These are phyloP conservation scores for Apodemus speciosus DNA, from an alignment of 2,113 vertebrate species.

Conservation along the genomic window DNA sequence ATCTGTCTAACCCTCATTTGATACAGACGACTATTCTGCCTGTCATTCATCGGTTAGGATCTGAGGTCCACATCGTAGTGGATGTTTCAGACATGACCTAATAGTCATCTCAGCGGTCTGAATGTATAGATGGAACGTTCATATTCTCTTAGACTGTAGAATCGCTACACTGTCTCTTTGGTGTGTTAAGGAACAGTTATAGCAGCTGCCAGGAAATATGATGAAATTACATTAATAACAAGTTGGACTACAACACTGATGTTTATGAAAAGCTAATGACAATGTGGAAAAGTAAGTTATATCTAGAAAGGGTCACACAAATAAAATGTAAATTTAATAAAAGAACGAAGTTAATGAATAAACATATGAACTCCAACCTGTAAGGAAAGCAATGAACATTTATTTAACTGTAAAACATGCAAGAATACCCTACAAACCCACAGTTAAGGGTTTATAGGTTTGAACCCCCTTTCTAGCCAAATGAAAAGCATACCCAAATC, in stretches of 20 bases:
- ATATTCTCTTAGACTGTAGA: neutral
- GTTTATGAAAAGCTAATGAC: neutral
- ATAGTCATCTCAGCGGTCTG: neutral
- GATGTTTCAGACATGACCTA: fast-evolving
- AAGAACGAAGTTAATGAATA: neutral
- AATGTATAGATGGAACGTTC: neutral
- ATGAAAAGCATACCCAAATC: neutral
- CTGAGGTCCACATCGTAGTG: neutral
- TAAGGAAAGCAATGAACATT: neutral
- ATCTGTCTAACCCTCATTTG: neutral
- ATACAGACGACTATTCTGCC: no score
- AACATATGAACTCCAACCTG: neutral
- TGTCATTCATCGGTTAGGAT: neutral
- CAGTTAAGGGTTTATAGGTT: neutral
- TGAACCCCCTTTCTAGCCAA: neutral
- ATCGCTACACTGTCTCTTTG: neutral
- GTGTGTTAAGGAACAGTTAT: neutral
- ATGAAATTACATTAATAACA: neutral
- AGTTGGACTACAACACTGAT: neutral
- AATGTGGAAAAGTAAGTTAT: neutral
- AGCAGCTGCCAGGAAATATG: neutral
- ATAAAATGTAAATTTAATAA: neutral
- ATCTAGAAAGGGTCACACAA: neutral
- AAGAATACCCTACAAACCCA: neutral
- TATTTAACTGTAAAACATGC: neutral